These are phyloP conservation scores for Atta texana DNA, from an alignment of 1,140 invertebrate species.

Conservation along the genomic window DNA sequence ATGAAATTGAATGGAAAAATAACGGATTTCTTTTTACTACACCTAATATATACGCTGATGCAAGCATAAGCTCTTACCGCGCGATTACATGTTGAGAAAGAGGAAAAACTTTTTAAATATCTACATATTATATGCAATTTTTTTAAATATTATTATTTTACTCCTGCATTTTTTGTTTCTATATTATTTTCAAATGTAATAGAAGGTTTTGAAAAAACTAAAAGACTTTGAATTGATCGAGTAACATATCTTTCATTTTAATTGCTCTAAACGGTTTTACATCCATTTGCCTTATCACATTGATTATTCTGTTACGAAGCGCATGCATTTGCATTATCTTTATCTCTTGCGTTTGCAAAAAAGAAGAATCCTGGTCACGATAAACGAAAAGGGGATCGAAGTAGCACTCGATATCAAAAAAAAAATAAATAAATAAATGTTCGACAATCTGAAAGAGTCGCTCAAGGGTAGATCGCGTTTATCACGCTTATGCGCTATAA, in stretches of 20 bases:
- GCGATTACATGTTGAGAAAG: neutral
- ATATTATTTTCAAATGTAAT: too few species aligned
- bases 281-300: neutral
- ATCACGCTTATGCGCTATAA: constrained; percentile 35
- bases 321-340: constrained; percentile 23
- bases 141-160: neutral
- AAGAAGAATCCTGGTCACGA: neutral
- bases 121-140: neutral
- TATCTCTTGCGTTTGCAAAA: neutral
- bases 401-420: constrained; percentile 18
- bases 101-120: neutral
- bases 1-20: too few species aligned
- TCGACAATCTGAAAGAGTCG: constrained; percentile 21
- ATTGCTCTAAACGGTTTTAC: neutral
- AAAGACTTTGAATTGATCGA: neutral
- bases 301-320: constrained; percentile 1
- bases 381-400: constrained; percentile 15
- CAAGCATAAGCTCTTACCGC: neutral
- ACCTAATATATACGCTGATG: too few species aligned
- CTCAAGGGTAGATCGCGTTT: constrained; percentile 31
- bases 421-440: neutral
- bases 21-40: too few species aligned
- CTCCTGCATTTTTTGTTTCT: neutral
- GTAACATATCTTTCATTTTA: neutral
- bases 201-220: neutral